Conservation (phyloP, 2,888 invertebrate species). For the Diachrysia chrysitis region DNA sequence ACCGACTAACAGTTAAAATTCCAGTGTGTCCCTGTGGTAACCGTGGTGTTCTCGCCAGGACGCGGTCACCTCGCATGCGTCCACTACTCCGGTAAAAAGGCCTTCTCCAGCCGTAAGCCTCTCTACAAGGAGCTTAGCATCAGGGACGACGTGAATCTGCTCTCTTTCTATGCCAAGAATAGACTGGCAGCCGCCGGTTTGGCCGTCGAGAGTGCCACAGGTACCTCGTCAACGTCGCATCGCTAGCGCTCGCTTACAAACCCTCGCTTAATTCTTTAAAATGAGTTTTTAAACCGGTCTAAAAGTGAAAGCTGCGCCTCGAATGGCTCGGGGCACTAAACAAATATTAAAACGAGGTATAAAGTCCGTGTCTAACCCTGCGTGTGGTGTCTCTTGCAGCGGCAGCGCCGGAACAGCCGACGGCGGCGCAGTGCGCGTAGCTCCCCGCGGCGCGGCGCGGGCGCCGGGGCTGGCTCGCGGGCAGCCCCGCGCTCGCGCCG, state of each 20-base stretch:
- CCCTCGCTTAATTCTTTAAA: conserved; percentile 84
- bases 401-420: conserved; percentile 88
- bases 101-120: conserved; percentile 93
- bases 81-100: conserved; percentile 94
- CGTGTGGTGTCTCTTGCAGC: conserved; percentile 90
- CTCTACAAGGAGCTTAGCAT: conserved; percentile 93
- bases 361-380: conserved; percentile 88
- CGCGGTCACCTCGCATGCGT: conserved; percentile 95
- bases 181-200: conserved; percentile 91
- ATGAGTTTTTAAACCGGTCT: conserved; percentile 72
- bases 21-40: conserved; percentile 82
- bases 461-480: conserved; percentile 55
- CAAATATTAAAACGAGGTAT: conserved; percentile 72
- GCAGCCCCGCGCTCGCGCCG: conserved; percentile 72
- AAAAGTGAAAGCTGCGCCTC: conserved; percentile 70
- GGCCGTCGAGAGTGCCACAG: conserved; percentile 86
- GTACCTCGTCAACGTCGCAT: conserved; percentile 79
- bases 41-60: conserved; percentile 90
- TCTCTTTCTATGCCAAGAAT: conserved; percentile 96
- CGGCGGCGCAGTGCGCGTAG: conserved; percentile 90
- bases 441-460: conserved; percentile 74
- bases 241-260: conserved; percentile 81
- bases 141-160: conserved; percentile 95
- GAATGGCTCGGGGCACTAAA: conserved; percentile 70
- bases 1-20: conserved; percentile 79